Percentiles rank a stretch among this genome's conserved stretches.
Evolutionary conservation across 2,888 invertebrate genomes (phyloP).

Genomic region (Dioctria rufipes): DNA sequence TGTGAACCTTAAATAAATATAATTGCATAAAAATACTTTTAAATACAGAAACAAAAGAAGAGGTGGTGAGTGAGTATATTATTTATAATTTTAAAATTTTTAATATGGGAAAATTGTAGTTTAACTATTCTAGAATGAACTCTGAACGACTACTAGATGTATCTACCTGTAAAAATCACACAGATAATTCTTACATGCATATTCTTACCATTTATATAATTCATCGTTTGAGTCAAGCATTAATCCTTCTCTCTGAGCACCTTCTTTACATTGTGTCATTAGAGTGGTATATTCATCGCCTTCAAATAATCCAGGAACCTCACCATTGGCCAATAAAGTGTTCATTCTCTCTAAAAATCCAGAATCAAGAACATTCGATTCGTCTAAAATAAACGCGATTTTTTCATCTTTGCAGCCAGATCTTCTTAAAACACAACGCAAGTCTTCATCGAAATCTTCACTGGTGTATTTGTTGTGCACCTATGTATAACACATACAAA

Average conservation of each 20-base stretch:
- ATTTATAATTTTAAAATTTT: too few relatives aligned
- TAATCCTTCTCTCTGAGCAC: conserved; percentile 96
- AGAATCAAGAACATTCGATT: conserved; percentile 98
- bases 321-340: conserved; percentile 97
- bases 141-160: too few relatives aligned
- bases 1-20: conserved; percentile 79
- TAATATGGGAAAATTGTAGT: too few relatives aligned
- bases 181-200: too few relatives aligned
- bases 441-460: conserved; percentile 98
- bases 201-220: conserved; percentile 90
- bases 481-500: conserved; percentile 68
- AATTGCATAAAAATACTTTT: too few relatives aligned
- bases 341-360: conserved; percentile 99
- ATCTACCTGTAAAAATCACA: too few relatives aligned
- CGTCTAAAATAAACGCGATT: conserved; percentile 98
- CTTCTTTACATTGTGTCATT: conserved; percentile 99
- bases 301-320: conserved; percentile 94
- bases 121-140: too few relatives aligned
- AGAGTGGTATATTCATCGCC: conserved; percentile 98
- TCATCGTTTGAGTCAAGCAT: conserved; percentile 99
- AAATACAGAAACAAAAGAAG: too few relatives aligned
- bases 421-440: conserved; percentile 88
- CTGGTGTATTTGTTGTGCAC: conserved; percentile 99
- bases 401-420: conserved; percentile 97
- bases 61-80: too few relatives aligned